Evolutionary conservation across 2,888 invertebrate species (phyloP), one percentile per base, ranked within the genome.

Genomic region (Polyommatus icarus): DNA sequence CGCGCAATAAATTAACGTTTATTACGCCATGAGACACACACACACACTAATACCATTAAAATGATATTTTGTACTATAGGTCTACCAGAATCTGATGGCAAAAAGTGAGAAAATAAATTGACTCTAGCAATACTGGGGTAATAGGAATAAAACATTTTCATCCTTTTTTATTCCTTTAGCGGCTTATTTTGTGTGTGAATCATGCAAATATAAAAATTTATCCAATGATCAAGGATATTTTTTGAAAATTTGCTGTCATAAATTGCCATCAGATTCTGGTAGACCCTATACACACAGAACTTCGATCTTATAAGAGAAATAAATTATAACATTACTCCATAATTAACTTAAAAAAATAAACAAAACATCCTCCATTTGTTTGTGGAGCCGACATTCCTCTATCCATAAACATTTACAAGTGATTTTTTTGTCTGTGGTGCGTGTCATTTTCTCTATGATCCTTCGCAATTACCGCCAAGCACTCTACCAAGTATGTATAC

Each of bases 371-470:
- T 32, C 32, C 67, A 67, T 67, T 29, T 67, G 67, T 67, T 67
- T 67, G 67, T 67, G 29, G 29, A 67, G 67, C 67, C 67, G 67
- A 67, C 67, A 67, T 67, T 67, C 29, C 67, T 10, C 67, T 32
- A 67, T 67, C 67, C 32, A 67, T 67, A 67, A 29, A 67, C 24
- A 61, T 61, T 24, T 61, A 61, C 67, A 67, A 67, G 67, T 29
- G 67, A 29, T 67, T 67, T 67, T 50, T 67, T 32, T 46, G 36
- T 40, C 20, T 46, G 24, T 46, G 40, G 20, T 73, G 20, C 20
- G 46, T 46, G 72, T 72, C 46, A 46, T 40, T 73, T 67, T 15
- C 67, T 73, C 73, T 73, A 73, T 73, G 73, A 73, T 73, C 73
- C 40, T 73, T 46, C 12, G 46, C 24, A 73, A 40, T 73, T 73